phyloP scores from a whole-genome alignment of 2,797 vertebrate species.

The Morelia viridis region DNA sequence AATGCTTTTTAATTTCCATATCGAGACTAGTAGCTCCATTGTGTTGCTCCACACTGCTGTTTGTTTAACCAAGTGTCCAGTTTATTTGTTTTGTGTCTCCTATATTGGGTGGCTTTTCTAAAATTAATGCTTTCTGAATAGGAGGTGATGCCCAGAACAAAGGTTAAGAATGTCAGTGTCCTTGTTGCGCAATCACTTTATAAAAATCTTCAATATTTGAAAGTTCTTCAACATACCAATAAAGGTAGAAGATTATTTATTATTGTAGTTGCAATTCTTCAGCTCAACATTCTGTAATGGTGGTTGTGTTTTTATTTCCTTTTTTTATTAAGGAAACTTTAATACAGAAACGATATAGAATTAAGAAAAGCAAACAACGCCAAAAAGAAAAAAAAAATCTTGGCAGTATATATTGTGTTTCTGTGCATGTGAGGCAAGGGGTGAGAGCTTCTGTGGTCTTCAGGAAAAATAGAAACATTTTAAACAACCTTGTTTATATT shows the following conservation, averaged over 20 bases:
- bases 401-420: neutral
- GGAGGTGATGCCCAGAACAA: neutral
- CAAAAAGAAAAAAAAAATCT: neutral
- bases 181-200: neutral
- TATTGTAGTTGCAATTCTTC: neutral
- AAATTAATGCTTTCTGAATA: neutral
- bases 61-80: neutral
- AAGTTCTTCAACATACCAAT: neutral
- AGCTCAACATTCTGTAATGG: no score
- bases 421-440: neutral
- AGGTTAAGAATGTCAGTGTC: neutral
- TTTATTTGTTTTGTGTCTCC: neutral
- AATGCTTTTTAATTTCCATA: conserved; percentile 10
- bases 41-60: neutral
- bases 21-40: neutral
- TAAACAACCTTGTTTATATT: neutral
- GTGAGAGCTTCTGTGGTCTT: neutral
- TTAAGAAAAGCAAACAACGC: neutral
- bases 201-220: neutral
- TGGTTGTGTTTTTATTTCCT: neutral
- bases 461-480: neutral
- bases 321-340: neutral
- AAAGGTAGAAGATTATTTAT: neutral
- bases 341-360: neutral
- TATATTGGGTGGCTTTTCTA: neutral